Conservation (phyloP, 2,113 vertebrate species). For the Butorides virescens region DNA sequence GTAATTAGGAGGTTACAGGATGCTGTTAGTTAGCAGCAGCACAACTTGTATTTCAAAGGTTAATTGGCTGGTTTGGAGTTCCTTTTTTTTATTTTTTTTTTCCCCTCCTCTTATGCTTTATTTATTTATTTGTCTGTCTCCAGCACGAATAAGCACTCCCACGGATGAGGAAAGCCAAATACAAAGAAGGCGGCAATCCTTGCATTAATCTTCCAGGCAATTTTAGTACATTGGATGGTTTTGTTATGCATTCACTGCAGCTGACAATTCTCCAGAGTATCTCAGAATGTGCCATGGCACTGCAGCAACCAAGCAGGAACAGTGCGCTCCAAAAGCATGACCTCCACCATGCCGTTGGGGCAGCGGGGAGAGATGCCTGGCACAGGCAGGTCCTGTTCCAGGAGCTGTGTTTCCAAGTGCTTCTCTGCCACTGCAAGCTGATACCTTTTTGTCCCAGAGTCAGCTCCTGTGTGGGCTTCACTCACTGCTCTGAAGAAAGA, state of each 20-base stretch:
- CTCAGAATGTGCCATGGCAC: neutral
- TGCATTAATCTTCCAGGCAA: neutral
- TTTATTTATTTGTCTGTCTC: neutral
- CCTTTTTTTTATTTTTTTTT: neutral
- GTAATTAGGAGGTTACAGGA: conserved; percentile 16
- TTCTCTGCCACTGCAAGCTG: neutral
- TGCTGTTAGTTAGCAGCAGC: conserved; percentile 1
- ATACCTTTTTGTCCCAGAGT: neutral
- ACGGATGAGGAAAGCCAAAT: neutral
- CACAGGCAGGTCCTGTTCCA: neutral
- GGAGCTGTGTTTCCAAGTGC: neutral
- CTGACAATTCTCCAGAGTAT: neutral
- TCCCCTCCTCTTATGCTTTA: neutral
- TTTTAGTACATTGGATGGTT: neutral
- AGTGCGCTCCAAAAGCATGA: neutral
- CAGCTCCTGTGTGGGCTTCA: neutral
- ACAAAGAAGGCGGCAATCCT: neutral
- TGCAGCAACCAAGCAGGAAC: neutral
- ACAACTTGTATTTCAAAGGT: conserved; percentile 29
- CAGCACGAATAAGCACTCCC: neutral
- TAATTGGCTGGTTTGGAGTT: conserved; percentile 15
- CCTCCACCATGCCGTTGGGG: neutral
- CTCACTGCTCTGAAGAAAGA: neutral
- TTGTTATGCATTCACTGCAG: neutral
- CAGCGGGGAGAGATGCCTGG: neutral